These are phyloP conservation scores for Eubasilissa splendida DNA, from an alignment of 2,888 invertebrate genomes.

Conservation along the genomic window DNA sequence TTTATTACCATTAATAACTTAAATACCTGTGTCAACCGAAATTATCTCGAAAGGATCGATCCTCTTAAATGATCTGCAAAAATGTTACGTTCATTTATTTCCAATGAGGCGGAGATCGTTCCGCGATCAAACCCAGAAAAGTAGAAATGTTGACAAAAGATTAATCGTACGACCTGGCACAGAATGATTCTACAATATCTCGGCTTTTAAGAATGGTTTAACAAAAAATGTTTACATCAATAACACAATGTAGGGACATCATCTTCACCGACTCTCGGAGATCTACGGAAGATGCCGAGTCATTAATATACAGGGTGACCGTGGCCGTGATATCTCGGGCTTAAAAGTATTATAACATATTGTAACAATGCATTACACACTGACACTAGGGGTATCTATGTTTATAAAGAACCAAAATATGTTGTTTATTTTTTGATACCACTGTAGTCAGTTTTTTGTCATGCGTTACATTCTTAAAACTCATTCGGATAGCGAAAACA, in stretches of 20 bases:
- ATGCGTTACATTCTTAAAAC: too few species aligned
- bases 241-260: slow-evolving; percentile 48
- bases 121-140: slow-evolving; percentile 20
- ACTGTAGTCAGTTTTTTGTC: too few species aligned
- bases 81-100: slow-evolving; percentile 17
- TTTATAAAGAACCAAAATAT: too few species aligned
- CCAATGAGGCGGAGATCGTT: not conserved
- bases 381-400: too few species aligned
- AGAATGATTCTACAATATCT: slow-evolving; percentile 53
- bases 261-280: slow-evolving; percentile 27
- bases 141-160: slow-evolving; percentile 48
- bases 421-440: too few species aligned
- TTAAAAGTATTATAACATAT: not conserved
- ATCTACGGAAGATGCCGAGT: slow-evolving; percentile 45
- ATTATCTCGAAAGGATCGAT: slow-evolving; percentile 11
- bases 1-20: slow-evolving; percentile 27
- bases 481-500: too few species aligned
- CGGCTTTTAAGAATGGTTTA: slow-evolving; percentile 49
- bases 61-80: slow-evolving; percentile 32
- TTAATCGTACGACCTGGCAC: slow-evolving; percentile 46
- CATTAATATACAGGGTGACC: slow-evolving; percentile 39
- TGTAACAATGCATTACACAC: too few species aligned
- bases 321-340: not conserved
- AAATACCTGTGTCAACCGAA: slow-evolving; percentile 32
- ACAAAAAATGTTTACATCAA: slow-evolving; percentile 55